Conservation (phyloP, 2,113 vertebrate species). For the Chloebia gouldiae region DNA sequence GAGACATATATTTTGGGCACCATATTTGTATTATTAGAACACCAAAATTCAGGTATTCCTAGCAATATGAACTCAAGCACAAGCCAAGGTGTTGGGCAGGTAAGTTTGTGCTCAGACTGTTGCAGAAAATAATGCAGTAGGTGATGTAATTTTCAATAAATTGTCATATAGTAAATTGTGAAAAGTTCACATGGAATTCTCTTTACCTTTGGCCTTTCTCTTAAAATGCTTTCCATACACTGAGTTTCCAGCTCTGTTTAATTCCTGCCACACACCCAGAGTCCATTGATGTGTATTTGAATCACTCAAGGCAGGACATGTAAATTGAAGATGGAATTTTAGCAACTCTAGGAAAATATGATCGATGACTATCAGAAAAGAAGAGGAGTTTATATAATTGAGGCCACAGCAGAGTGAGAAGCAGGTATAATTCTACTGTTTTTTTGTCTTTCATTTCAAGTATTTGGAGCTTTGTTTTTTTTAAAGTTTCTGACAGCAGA, state of each 20-base stretch:
- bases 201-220: background rate
- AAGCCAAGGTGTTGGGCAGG: background rate
- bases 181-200: background rate
- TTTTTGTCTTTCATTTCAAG: background rate
- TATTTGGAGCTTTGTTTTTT: background rate
- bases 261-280: background rate
- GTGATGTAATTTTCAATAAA: background rate
- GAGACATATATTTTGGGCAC: background rate
- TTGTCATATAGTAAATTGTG: background rate
- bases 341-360: background rate
- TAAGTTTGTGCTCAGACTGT: background rate
- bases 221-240: background rate
- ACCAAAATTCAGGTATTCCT: accelerated
- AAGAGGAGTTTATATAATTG: background rate
- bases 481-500: background rate
- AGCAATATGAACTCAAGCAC: background rate
- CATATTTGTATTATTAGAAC: background rate
- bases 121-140: background rate
- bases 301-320: accelerated
- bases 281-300: background rate
- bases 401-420: background rate
- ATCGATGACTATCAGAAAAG: accelerated
- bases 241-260: background rate
- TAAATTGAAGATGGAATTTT: background rate
- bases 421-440: accelerated